Evolutionary conservation across 2,888 invertebrate genomes (phyloP).

Genomic region (Drosophila phalerata): DNA sequence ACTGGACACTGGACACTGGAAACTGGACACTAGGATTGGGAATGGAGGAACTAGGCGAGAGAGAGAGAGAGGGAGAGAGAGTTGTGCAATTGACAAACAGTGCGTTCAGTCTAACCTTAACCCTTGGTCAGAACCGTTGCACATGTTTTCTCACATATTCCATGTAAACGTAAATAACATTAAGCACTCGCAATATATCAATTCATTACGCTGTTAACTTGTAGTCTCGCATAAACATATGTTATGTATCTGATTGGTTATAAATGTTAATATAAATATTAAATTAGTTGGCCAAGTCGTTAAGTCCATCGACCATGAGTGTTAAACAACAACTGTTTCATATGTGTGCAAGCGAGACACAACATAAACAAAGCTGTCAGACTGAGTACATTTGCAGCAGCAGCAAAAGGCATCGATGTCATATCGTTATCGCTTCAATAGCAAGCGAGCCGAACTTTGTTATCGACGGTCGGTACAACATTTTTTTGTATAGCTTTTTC

Average conservation of each 20-base stretch:
- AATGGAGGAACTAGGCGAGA: background rate
- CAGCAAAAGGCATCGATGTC: constrained; percentile 6
- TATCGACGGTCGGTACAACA: too few relatives aligned
- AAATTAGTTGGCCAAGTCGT: constrained; percentile 7
- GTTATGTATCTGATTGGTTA: background rate
- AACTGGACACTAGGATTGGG: background rate
- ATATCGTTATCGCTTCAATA: constrained; percentile 6
- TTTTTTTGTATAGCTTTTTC: too few relatives aligned
- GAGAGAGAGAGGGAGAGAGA: constrained; percentile 4
- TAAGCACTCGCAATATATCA: background rate
- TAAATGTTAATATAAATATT: background rate
- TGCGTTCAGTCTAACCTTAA: constrained; percentile 48
- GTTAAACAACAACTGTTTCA: constrained; percentile 46
- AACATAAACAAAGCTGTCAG: constrained; percentile 55
- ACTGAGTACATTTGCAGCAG: constrained; percentile 8
- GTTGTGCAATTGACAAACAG: constrained; percentile 40
- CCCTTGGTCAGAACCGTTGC: constrained; percentile 41
- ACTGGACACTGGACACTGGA: background rate
- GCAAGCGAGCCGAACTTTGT: too few relatives aligned
- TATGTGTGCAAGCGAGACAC: constrained; percentile 50
- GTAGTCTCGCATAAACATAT: background rate
- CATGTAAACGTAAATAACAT: background rate
- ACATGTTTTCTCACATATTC: constrained; percentile 39
- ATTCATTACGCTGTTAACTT: background rate
- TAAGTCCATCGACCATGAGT: constrained; percentile 17